Conservation (phyloP, 2,113 vertebrate species). For the Pituophis catenifer region DNA sequence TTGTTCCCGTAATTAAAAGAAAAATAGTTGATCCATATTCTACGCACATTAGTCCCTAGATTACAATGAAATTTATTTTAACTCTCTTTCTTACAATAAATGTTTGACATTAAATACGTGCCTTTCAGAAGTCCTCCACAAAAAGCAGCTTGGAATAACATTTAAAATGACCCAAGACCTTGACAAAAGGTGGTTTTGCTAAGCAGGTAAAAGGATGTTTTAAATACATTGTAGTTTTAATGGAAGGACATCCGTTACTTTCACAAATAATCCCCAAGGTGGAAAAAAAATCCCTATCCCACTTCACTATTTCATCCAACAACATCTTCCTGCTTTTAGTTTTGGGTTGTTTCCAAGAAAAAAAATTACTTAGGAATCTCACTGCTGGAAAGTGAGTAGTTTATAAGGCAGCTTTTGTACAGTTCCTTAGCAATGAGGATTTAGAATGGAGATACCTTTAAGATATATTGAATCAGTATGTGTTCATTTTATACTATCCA, state of each 20-base stretch:
- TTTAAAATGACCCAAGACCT: slow-evolving; percentile 53
- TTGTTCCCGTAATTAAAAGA: neutral
- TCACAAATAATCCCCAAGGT: slow-evolving; percentile 72
- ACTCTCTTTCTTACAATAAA: neutral
- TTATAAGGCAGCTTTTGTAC: slow-evolving; percentile 46
- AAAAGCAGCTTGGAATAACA: slow-evolving; percentile 41
- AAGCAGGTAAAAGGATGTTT: slow-evolving; percentile 72
- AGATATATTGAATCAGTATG: neutral
- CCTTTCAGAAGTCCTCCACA: slow-evolving; percentile 12
- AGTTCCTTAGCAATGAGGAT: slow-evolving; percentile 32
- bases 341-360: slow-evolving; percentile 70
- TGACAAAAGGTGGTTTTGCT: slow-evolving; percentile 59
- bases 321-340: slow-evolving; percentile 65
- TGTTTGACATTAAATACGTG: neutral
- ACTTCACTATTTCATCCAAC: slow-evolving; percentile 64
- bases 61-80: neutral
- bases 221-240: slow-evolving; percentile 64
- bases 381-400: slow-evolving; percentile 59
- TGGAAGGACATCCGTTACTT: slow-evolving; percentile 75
- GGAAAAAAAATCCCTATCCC: slow-evolving; percentile 60
- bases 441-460: neutral
- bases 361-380: slow-evolving; percentile 64
- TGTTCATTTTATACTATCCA: neutral
- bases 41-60: slow-evolving; percentile 1
- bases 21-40: neutral